Evolutionary conservation across 2,797 vertebrate species (phyloP), one percentile per base, ranked within the genome.

Genomic region (Pteropus rufus): DNA sequence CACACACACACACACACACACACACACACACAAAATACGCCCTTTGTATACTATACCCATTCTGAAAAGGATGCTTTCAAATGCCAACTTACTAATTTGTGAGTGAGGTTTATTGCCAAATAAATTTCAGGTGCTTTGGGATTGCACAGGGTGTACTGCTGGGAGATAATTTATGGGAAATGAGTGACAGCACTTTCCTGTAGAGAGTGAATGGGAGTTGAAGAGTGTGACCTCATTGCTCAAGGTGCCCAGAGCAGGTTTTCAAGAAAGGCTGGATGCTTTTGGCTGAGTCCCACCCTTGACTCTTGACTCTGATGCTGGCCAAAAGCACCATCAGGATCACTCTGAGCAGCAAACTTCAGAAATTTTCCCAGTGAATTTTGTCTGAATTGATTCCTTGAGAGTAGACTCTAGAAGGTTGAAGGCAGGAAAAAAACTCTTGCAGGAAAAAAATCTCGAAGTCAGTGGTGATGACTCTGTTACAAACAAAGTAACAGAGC

Each of bases 201-300:
- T 14, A 34, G 36, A 94, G 96, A 90, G 81, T 58, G 90, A 87
- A 82, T 52, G 82, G 85, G 87, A 60, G 84, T 31, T 34, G 54
- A 15, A 26, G 26, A 12, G 49, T 3, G 6, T 62, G 93, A n/a
- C 19, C 39, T 73, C n/a, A 1, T 80, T 60, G 75, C 77, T 85
- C 41, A 79, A 72, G 60, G 29, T 34, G 65, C 67, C 29, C 36
- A 46, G 75, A 88, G 79, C 90, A 54, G 69, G 93, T 39, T 60
- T 92, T 97, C 95, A 31, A 49, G 97, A 97, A 82, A 85, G 44
- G 34, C 85, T 2, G 46, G 91, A 69, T 93, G 94, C 82, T 65
- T 80, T 69, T 16, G 65, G 23, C 10, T 4, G 44, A 39, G 81
- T 19, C 44, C 69, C 19, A 0, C 73, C 90, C 67, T 65, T 39